Evolutionary conservation across 2,797 vertebrate species (phyloP).

Genomic region (Pagetopsis macropterus): DNA sequence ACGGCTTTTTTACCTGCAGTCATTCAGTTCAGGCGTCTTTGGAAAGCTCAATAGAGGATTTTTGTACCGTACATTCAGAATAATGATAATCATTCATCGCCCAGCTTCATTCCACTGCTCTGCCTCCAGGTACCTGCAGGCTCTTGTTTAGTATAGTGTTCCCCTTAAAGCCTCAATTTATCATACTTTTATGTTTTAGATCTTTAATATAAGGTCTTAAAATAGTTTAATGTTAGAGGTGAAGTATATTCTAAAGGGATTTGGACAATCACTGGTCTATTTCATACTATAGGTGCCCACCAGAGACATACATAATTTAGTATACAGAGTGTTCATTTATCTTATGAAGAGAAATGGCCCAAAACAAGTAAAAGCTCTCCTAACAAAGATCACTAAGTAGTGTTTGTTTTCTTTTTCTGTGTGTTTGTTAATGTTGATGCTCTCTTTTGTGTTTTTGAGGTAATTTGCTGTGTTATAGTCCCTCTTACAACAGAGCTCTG

Average conservation of each 20-base stretch:
- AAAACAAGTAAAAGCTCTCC: slow-evolving; percentile 48
- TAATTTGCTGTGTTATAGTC: slow-evolving; percentile 73
- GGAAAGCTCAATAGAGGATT: not conserved
- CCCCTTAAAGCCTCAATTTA: slow-evolving; percentile 18
- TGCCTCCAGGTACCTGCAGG: slow-evolving; percentile 18
- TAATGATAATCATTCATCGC: not conserved
- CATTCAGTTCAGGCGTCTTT: slow-evolving; percentile 8
- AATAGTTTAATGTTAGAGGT: slow-evolving; percentile 24
- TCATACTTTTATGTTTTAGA: slow-evolving; percentile 23
- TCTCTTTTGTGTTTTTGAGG: slow-evolving; percentile 75
- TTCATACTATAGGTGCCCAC: slow-evolving; percentile 53
- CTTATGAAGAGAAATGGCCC: slow-evolving; percentile 61
- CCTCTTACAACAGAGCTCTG: slow-evolving; percentile 64
- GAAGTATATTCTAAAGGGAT: slow-evolving; percentile 24
- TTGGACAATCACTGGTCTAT: slow-evolving; percentile 40
- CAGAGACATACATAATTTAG: slow-evolving; percentile 23
- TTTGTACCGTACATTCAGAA: slow-evolving; percentile 1
- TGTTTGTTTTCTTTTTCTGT: slow-evolving; percentile 63
- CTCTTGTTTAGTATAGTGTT: slow-evolving; percentile 9
- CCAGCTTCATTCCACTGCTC: slow-evolving; percentile 11
- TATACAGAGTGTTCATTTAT: slow-evolving; percentile 23
- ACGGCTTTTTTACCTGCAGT: slow-evolving; percentile 15
- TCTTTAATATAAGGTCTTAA: slow-evolving; percentile 24
- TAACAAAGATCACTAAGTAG: slow-evolving; percentile 55
- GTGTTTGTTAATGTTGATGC: slow-evolving; percentile 65